Evolutionary conservation across 92 coral and sea anemone species (phyloP).

Genomic region (Paragorgia papillata): DNA sequence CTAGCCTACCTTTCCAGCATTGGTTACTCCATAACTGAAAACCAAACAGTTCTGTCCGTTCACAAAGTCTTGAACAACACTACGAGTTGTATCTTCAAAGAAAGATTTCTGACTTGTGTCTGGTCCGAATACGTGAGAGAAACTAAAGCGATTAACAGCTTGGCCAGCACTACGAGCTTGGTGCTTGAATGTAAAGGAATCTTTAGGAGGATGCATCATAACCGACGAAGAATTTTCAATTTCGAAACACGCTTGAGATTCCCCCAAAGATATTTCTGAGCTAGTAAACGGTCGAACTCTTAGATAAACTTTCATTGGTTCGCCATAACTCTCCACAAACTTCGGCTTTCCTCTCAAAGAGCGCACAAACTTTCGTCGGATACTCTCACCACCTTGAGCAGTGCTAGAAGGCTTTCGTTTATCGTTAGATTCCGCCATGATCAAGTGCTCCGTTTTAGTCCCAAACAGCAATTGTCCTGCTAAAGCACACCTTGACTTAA

Average conservation of each 20-base stretch:
- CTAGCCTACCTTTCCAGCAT: conserved; percentile 86
- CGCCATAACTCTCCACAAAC: background rate
- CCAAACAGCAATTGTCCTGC: too few relatives aligned
- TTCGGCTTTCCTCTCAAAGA: conserved; percentile 15
- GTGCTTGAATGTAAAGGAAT: background rate
- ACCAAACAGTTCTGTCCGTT: conserved; percentile 94
- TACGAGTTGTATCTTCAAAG: conserved; percentile 78
- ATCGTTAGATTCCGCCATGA: background rate
- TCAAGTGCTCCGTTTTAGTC: too few relatives aligned
- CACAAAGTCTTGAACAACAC: conserved; percentile 80
- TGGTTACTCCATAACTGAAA: conserved; percentile 92
- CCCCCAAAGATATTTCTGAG: conserved; percentile 60
- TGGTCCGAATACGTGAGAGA: conserved; percentile 80
- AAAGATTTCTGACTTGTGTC: conserved; percentile 75
- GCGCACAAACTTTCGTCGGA: conserved; percentile 6
- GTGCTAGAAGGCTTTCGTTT: background rate
- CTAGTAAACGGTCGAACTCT: conserved; percentile 82
- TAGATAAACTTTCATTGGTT: conserved; percentile 82
- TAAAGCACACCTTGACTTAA: too few relatives aligned
- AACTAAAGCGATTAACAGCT: conserved; percentile 84
- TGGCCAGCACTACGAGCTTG: conserved; percentile 52
- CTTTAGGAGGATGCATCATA: conserved; percentile 74
- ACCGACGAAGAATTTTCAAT: conserved; percentile 66
- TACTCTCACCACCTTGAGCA: background rate
- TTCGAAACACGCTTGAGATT: conserved; percentile 75